Evolutionary conservation across 2,888 invertebrate genomes (phyloP).

Genomic region (Pollenia labialis): DNA sequence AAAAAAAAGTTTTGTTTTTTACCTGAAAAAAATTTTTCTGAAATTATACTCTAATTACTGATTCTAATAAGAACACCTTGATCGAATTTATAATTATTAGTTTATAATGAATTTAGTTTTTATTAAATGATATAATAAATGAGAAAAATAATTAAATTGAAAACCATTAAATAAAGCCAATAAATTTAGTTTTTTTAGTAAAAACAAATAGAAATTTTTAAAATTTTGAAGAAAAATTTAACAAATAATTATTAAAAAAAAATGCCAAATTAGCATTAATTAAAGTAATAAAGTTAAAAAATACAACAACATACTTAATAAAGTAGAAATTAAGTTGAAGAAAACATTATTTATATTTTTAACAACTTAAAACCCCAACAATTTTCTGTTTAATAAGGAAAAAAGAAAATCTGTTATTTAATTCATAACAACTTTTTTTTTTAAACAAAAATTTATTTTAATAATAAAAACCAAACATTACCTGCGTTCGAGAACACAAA

Average conservation of each 20-base stretch:
- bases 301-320: not conserved
- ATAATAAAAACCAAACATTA: not conserved
- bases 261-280: constrained; percentile 52
- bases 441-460: constrained; percentile 27
- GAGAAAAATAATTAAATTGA: not conserved
- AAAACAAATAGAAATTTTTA: constrained; percentile 21
- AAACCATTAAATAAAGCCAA: not conserved
- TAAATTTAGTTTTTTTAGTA: constrained; percentile 56
- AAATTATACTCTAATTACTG: constrained; percentile 26
- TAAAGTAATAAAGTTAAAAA: constrained; percentile 13
- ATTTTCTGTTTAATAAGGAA: constrained; percentile 16
- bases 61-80: constrained; percentile 53
- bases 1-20: not conserved
- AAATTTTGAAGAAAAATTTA: constrained; percentile 19
- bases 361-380: constrained; percentile 4
- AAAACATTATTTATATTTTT: constrained; percentile 2
- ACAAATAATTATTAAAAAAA: constrained; percentile 26
- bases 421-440: constrained; percentile 50
- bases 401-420: constrained; percentile 57
- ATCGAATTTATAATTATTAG: constrained; percentile 71
- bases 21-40: not conserved
- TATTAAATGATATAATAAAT: constrained; percentile 21
- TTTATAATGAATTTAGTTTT: constrained; percentile 54
- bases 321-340: constrained; percentile 29
- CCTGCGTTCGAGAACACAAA: no score